Percentiles rank a stretch among this genome's conserved stretches.
Evolutionary conservation across 2,113 vertebrate species (phyloP).

Genomic region (Pelmatolapia mariae): DNA sequence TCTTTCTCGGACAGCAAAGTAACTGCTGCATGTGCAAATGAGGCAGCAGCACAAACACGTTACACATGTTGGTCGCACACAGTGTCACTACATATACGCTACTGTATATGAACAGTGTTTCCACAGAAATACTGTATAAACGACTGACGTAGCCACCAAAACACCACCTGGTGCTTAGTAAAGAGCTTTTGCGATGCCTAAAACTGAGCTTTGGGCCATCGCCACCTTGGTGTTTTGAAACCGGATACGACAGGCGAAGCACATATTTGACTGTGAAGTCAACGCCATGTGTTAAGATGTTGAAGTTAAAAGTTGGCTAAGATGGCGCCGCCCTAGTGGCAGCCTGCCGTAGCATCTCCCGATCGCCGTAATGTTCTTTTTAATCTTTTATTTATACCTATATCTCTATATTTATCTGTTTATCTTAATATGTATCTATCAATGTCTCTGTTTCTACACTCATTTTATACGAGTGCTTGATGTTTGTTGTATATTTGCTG

Average conservation of each 20-base stretch:
- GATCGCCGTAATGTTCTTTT: background rate
- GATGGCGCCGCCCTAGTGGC: background rate
- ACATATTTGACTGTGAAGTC: background rate
- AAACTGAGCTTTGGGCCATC: background rate
- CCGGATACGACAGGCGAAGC: background rate
- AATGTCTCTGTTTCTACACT: background rate
- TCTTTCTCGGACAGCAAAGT: background rate
- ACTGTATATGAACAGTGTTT: background rate
- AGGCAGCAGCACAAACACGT: background rate
- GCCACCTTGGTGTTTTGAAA: background rate
- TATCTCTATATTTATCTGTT: background rate
- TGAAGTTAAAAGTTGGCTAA: background rate
- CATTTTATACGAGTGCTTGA: background rate
- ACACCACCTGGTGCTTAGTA: background rate
- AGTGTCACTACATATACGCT: background rate
- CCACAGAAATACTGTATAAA: background rate
- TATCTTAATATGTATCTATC: background rate
- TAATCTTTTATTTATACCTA: background rate
- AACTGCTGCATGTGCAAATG: background rate
- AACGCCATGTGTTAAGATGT: accelerated
- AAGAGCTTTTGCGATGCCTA: background rate
- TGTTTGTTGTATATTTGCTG: background rate
- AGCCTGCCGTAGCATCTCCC: accelerated
- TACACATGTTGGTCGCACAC: background rate
- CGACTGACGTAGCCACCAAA: background rate